A percentile compares a stretch with the other conserved stretches of the same genome.
Evolutionary conservation across 2,797 vertebrate species (phyloP).

Genomic region (Lateolabrax maculatus): DNA sequence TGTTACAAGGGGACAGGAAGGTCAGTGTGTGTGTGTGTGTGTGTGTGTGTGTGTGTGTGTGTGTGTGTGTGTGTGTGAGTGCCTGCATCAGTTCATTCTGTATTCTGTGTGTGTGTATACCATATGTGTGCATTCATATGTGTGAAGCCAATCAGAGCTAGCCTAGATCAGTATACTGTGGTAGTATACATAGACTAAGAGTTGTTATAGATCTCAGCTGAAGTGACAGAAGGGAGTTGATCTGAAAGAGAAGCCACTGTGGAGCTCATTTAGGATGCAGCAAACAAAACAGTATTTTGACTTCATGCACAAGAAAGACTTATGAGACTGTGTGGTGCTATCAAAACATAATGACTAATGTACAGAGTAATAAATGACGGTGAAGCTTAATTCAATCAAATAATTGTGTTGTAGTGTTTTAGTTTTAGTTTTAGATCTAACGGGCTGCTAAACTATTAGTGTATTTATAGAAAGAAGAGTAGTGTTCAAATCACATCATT

Average conservation of each 20-base stretch:
- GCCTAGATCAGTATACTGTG: background rate
- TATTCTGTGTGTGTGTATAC: conserved; percentile 27
- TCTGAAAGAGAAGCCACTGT: conserved; percentile 10
- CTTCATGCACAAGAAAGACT: conserved; percentile 6
- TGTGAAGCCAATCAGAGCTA: conserved; percentile 27
- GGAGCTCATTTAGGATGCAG: conserved; percentile 14
- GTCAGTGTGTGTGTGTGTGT: conserved; percentile 34
- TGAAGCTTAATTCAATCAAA: conserved; percentile 6
- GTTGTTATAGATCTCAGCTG: conserved; percentile 17
- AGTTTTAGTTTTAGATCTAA: background rate
- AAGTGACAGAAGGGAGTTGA: conserved; percentile 13
- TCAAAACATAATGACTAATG: conserved; percentile 4
- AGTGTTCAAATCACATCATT: conserved; percentile 1
- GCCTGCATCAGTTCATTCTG: conserved; percentile 17
- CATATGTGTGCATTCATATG: conserved; percentile 17
- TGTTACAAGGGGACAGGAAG: conserved; percentile 61
- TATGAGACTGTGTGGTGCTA: conserved; percentile 6
- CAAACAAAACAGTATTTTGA: conserved; percentile 12
- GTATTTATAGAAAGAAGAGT: background rate
- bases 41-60: conserved; percentile 9
- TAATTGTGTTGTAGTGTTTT: background rate
- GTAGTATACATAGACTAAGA: conserved; percentile 5
- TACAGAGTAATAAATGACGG: background rate
- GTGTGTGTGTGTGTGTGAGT: background rate
- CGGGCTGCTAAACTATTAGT: background rate